A percentile compares a stretch with the other conserved stretches of the same genome.
These are phyloP conservation scores for Pygathrix nemaeus DNA, from an alignment of 2,113 vertebrate species.

Conservation along the genomic window DNA sequence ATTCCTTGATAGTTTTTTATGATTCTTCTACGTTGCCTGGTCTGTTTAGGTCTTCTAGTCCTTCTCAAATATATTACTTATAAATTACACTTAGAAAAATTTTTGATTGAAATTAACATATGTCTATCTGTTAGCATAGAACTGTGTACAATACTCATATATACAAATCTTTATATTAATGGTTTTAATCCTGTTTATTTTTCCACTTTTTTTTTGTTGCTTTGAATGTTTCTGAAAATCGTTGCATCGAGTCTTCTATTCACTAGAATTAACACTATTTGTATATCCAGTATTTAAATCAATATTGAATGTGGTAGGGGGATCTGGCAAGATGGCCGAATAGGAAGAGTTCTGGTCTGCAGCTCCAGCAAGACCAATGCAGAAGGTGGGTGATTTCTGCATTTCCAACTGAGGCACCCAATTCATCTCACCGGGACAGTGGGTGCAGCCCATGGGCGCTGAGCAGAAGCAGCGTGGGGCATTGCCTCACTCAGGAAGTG, in stretches of 20 bases:
- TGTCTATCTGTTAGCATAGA: not conserved
- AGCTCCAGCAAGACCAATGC: too few relatives aligned
- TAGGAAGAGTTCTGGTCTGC: too few relatives aligned
- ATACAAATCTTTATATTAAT: not conserved
- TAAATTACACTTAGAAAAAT: not conserved
- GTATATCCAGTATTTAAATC: not conserved
- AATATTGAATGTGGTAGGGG: not conserved
- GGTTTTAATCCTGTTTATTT: not conserved
- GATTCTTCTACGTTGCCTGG: not conserved
- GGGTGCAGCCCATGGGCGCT: too few relatives aligned
- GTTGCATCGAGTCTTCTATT: not conserved
- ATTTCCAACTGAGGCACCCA: too few relatives aligned
- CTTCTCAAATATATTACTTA: not conserved
- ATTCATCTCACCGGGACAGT: too few relatives aligned
- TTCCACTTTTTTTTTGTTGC: not conserved
- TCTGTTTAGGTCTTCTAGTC: not conserved
- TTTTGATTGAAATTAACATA: not conserved
- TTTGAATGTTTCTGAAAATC: not conserved
- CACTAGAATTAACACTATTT: not conserved
- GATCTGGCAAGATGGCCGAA: too few relatives aligned
- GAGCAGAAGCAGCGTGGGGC: too few relatives aligned
- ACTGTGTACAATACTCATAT: not conserved
- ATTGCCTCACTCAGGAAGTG: too few relatives aligned
- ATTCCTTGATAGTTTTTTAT: not conserved
- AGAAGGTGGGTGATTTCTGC: too few relatives aligned